Conservation (phyloP, 2,888 invertebrate genomes). For the Eristalis intricaria region DNA sequence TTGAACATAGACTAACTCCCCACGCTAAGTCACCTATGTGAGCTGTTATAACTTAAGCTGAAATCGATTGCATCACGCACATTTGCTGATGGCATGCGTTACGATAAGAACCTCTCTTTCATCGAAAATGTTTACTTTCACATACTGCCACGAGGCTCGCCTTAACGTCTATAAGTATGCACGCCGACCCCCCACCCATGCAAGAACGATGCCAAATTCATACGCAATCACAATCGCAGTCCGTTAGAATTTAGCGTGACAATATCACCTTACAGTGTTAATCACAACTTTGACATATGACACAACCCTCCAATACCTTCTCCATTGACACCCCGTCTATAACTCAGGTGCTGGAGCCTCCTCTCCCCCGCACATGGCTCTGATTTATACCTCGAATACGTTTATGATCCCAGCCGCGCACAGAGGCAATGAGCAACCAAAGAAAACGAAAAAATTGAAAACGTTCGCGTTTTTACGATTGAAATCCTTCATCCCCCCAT, state of each 20-base stretch:
- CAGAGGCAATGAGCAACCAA: not conserved
- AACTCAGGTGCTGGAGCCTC: not conserved
- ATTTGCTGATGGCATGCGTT: not conserved
- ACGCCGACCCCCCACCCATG: not conserved
- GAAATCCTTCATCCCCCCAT: not conserved
- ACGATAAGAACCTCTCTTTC: not conserved
- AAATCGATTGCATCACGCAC: not conserved
- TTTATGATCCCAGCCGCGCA: not conserved
- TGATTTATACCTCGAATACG: not conserved
- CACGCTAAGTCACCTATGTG: not conserved
- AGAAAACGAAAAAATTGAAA: not conserved
- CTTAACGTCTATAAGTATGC: not conserved
- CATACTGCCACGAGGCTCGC: not conserved
- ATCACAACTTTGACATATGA: slow-evolving; percentile 73
- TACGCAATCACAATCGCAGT: not conserved
- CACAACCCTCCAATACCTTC: slow-evolving; percentile 19
- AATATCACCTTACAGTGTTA: slow-evolving; percentile 78
- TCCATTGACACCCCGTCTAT: not conserved
- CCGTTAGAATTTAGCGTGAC: slow-evolving; percentile 76
- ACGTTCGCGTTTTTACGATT: not conserved
- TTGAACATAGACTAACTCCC: no score
- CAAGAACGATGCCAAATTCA: not conserved
- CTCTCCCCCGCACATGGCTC: not conserved
- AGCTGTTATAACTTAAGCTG: not conserved
- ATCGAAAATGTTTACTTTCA: not conserved